These are phyloP conservation scores for Elgonia sp. DNA, from an alignment of 2,888 invertebrate species.

Conservation along the genomic window DNA sequence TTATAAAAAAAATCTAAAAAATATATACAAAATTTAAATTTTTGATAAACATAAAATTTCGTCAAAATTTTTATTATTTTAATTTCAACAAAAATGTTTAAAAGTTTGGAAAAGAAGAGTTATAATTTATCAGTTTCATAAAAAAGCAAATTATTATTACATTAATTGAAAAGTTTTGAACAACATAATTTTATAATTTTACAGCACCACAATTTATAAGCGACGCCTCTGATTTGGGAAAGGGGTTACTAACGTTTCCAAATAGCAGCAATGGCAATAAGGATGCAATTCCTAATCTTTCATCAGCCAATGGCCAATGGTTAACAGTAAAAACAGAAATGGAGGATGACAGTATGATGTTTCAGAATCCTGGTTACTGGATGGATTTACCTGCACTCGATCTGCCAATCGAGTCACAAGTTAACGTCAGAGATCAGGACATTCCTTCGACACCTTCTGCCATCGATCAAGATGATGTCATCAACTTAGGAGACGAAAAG, in stretches of 20 bases:
- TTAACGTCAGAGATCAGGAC: constrained; percentile 68
- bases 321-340: constrained; percentile 48
- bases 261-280: constrained; percentile 43
- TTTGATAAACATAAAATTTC: too few species aligned
- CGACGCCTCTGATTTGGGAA: constrained; percentile 81
- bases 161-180: too few species aligned
- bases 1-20: too few species aligned
- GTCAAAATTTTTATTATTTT: too few species aligned
- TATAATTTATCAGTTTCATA: too few species aligned
- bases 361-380: constrained; percentile 39
- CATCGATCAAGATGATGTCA: constrained; percentile 71
- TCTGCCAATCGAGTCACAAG: constrained; percentile 44
- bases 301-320: constrained; percentile 30
- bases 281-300: constrained; percentile 48
- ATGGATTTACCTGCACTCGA: constrained; percentile 53
- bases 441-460: constrained; percentile 72
- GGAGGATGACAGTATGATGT: constrained; percentile 43
- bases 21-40: too few species aligned
- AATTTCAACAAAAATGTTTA: too few species aligned
- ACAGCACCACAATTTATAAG: constrained; percentile 82
- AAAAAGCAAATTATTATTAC: too few species aligned
- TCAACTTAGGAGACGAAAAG: constrained; percentile 81
- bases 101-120: too few species aligned
- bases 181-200: not conserved
- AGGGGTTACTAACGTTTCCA: constrained; percentile 75